Percentiles rank a stretch among this genome's conserved stretches.
phyloP scores from a whole-genome alignment of 2,113 vertebrate species.

The Laterallus jamaicensis region DNA sequence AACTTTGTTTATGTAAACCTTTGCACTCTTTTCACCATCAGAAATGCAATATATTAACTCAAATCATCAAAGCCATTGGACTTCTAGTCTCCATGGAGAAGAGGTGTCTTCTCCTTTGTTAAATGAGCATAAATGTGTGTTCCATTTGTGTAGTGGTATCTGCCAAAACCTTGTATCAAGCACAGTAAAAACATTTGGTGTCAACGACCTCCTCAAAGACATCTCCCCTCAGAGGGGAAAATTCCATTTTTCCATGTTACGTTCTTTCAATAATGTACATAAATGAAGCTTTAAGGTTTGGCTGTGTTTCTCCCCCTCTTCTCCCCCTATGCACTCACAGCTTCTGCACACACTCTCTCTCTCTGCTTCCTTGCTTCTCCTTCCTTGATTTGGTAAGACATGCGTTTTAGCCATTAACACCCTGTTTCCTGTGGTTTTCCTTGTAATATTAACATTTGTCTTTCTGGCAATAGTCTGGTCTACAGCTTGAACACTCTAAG shows the following conservation, averaged over 20 bases:
- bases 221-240: background rate
- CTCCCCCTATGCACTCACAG: background rate
- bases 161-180: slow-evolving; percentile 7
- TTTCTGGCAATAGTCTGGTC: background rate
- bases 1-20: background rate
- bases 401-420: background rate
- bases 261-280: background rate
- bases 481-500: background rate
- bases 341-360: background rate
- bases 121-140: background rate
- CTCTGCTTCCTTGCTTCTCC: background rate
- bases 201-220: background rate
- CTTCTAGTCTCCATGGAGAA: background rate
- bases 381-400: background rate
- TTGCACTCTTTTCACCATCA: background rate
- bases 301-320: background rate
- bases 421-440: background rate
- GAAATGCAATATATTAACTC: background rate
- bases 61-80: background rate
- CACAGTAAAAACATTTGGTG: slow-evolving; percentile 1
- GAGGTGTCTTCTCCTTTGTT: background rate
- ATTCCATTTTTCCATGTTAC: background rate
- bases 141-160: background rate
- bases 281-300: background rate
- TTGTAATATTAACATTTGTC: background rate